Base-by-base conservation (phyloP, 2,113 vertebrate species). In the Silurus meridionalis region DNA sequence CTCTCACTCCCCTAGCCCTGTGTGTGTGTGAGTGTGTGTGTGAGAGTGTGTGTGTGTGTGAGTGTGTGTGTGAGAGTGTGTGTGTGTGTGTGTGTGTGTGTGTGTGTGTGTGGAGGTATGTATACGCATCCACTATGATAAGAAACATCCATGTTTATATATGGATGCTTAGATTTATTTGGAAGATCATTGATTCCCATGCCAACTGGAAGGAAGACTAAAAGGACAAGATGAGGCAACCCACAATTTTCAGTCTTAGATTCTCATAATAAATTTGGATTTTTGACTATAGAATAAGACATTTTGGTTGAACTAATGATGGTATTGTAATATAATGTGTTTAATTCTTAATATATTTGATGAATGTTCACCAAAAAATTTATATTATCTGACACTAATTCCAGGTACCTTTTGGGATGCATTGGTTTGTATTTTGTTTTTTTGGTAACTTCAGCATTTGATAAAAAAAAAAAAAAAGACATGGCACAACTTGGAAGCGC, bases 1-100 rank as follows among this genome's bases (percentile, higher is more conserved):
- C 93, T 88, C 82, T 88, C 78, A 52, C 83, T 84, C 81, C 53
- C 61, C 86, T 89, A 86, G 92, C 91, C 89, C 57, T 84, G 86
- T 87, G 87, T 91, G 87, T 87, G 83, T 86, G 72, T 25, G 83
- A 78, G 85, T 52, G 58, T 46, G 72, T 78, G 86, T 82, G 86
- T 53, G 86, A 74, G 55, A 64, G 87, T 80, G 84, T 79, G 80
- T 71, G 63, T 80, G 37, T 37, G 28, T 37, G 28, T 37, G 28
- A 1, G 28, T 37, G 28, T 37, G 28, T 37, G 28, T 37, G 28
- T 82, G 85, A 83, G 81, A 80, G 85, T 87, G 88, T 74, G 71
- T 75, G 83, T 81, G 87, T 55, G 58, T 46, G 72, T 79, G 85
- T 83, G 86, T 55, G 85, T 67, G 55, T 71, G 86, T 79, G 81